These are phyloP conservation scores for Hetaerina americana DNA, from an alignment of 1,140 invertebrate genomes.

Conservation along the genomic window DNA sequence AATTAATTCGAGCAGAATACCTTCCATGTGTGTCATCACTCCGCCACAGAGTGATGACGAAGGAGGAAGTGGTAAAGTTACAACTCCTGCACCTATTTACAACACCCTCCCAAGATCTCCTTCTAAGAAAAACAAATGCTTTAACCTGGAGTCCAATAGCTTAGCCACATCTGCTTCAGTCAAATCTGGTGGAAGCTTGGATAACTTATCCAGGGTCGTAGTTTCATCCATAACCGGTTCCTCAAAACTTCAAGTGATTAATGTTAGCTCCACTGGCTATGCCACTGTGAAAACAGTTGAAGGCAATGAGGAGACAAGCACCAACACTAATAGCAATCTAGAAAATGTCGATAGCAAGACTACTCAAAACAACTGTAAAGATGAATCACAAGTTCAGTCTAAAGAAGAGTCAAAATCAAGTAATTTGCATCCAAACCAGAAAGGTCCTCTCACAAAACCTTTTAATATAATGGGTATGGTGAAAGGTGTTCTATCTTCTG, in stretches of 20 bases:
- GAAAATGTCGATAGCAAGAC: background rate
- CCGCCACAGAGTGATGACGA: constrained; percentile 74
- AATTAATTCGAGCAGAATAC: constrained; percentile 73
- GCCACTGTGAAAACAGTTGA: constrained; percentile 33
- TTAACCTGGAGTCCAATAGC: constrained; percentile 1
- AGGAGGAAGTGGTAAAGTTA: constrained; percentile 18
- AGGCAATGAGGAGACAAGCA: background rate
- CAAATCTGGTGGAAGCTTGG: background rate
- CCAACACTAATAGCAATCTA: background rate
- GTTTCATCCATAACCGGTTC: constrained; percentile 31
- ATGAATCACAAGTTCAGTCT: background rate
- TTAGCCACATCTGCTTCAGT: background rate
- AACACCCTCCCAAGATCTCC: constrained; percentile 18
- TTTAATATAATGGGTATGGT: constrained; percentile 44
- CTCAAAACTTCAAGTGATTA: constrained; percentile 36
- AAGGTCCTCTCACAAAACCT: background rate
- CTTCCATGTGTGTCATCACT: constrained; percentile 85
- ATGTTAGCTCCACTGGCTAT: constrained; percentile 37
- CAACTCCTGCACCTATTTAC: constrained; percentile 25
- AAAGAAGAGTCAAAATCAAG: background rate
- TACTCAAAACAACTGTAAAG: background rate
- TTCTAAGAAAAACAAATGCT: constrained; percentile 17
- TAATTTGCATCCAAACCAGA: background rate
- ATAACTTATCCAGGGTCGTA: constrained; percentile 21
- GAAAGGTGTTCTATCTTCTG: constrained; percentile 41